Percentiles rank a stretch among this genome's conserved stretches.
Evolutionary conservation across 2,113 vertebrate species (phyloP).

Genomic region (Thryonomys swinderianus): DNA sequence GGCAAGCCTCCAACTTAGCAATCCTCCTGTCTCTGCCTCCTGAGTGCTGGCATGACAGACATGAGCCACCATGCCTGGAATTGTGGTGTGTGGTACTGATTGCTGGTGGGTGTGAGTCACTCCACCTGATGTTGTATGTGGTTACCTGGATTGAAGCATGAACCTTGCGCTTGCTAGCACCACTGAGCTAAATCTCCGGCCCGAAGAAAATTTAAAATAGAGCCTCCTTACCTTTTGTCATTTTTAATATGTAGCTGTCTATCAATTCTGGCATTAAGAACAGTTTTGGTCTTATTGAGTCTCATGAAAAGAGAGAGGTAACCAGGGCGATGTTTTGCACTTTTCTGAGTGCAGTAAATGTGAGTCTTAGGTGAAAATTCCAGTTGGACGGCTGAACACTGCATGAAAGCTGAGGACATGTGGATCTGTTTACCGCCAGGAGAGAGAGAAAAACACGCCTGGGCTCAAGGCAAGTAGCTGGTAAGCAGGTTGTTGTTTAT

Average conservation of each 20-base stretch:
- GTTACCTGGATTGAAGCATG: no score
- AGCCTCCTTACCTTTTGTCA: not conserved
- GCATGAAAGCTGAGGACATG: not conserved
- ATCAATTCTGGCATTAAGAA: not conserved
- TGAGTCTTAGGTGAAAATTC: not conserved
- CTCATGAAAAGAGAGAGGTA: conserved; percentile 19
- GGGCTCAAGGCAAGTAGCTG: not conserved
- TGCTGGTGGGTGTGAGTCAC: no score
- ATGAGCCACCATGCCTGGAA: no score
- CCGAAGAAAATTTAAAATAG: conserved; percentile 45
- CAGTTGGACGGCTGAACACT: not conserved
- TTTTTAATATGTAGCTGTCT: conserved; percentile 36
- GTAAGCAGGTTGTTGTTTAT: not conserved
- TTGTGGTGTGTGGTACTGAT: no score
- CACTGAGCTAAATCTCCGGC: no score
- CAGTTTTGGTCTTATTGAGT: conserved; percentile 16
- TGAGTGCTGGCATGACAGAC: no score
- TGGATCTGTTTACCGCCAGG: not conserved
- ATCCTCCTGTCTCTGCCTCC: no score
- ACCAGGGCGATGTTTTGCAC: not conserved
- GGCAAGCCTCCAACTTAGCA: no score
- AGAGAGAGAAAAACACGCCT: not conserved
- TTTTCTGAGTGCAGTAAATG: not conserved
- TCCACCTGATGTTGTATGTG: no score
- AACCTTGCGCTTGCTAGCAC: no score